Evolutionary conservation across 2,113 vertebrate species (phyloP).

Genomic region (Cisticola juncidis): DNA sequence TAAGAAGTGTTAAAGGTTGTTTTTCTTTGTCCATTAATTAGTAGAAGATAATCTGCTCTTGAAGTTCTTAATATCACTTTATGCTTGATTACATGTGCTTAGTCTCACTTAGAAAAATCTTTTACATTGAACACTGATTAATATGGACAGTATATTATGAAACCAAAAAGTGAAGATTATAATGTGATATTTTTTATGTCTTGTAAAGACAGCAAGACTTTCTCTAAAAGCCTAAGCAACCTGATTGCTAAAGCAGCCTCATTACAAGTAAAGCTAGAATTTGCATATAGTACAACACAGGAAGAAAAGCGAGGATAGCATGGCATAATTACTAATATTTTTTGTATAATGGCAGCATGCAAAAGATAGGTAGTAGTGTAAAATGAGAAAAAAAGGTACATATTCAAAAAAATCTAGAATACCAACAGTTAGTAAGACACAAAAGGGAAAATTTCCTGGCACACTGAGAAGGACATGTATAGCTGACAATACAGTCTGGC

Average conservation of each 20-base stretch:
- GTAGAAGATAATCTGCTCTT: neutral
- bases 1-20: neutral
- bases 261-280: neutral
- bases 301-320: neutral
- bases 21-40: neutral
- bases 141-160: neutral
- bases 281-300: neutral
- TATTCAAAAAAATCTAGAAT: neutral
- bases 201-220: neutral
- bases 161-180: neutral
- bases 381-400: neutral
- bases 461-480: rapidly evolving
- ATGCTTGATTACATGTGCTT: neutral
- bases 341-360: neutral
- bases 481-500: neutral
- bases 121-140: neutral
- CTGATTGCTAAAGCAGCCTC: neutral
- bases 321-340: neutral
- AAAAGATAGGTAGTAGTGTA: neutral
- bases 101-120: neutral
- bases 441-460: neutral
- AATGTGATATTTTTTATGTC: neutral
- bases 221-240: neutral
- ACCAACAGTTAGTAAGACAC: neutral
- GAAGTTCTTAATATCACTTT: neutral